Evolutionary conservation across 2,888 invertebrate genomes (phyloP).

Genomic region (Amphiduros pacificus): DNA sequence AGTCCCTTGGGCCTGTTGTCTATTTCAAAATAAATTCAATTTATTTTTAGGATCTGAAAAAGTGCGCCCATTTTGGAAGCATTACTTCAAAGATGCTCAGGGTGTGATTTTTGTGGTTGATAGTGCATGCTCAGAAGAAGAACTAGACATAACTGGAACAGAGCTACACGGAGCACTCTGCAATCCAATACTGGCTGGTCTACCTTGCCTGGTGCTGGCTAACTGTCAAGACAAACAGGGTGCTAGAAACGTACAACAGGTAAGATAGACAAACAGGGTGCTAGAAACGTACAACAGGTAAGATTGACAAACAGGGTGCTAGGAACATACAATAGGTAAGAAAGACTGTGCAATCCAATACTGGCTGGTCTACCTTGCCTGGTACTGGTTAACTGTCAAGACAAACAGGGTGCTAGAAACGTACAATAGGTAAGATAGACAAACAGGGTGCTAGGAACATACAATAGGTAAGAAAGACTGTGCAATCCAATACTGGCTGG

Average conservation of each 20-base stretch:
- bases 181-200: slow-evolving; percentile 38
- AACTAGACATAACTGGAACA: slow-evolving; percentile 35
- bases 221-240: slow-evolving; percentile 46
- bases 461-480: too few species aligned
- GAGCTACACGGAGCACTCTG: slow-evolving; percentile 43
- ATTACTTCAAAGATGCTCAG: slow-evolving; percentile 48
- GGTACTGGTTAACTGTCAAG: slow-evolving; percentile 49
- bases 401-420: slow-evolving; percentile 40
- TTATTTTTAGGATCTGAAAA: slow-evolving; percentile 45
- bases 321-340: neutral
- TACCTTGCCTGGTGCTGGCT: slow-evolving; percentile 50
- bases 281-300: neutral
- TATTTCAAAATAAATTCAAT: neutral
- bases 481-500: slow-evolving; percentile 40
- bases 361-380: slow-evolving; percentile 46
- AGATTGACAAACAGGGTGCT: neutral
- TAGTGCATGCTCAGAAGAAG: slow-evolving; percentile 40
- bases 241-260: slow-evolving; percentile 43
- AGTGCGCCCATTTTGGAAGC: slow-evolving; percentile 53
- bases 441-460: too few species aligned
- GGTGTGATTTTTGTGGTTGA: slow-evolving; percentile 53
- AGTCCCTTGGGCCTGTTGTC: too few species aligned
- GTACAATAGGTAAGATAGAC: slow-evolving; percentile 46
- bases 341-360: neutral
- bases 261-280: slow-evolving; percentile 20